A percentile compares a stretch with the other conserved stretches of the same genome.
Conservation (phyloP, 2,113 vertebrate genomes). For the Clarias batrachus region DNA sequence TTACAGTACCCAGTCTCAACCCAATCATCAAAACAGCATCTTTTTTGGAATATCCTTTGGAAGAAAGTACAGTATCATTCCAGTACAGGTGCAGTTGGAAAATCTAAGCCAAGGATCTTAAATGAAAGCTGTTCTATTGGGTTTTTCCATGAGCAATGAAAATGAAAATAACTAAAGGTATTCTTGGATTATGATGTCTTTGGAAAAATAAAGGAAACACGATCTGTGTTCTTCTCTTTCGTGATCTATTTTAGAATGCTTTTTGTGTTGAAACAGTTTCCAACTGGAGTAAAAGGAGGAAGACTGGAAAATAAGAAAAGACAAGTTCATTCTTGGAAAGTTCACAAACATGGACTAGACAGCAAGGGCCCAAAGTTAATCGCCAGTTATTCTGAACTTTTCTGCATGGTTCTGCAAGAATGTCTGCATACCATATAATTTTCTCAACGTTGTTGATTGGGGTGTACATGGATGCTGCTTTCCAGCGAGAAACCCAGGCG, state of each 20-base stretch:
- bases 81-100: neutral
- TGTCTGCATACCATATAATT: constrained; percentile 21
- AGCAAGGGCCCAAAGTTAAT: neutral
- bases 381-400: constrained; percentile 3
- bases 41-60: neutral
- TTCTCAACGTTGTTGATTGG: neutral
- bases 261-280: constrained; percentile 11
- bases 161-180: neutral
- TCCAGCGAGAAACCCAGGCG: neutral
- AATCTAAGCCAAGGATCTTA: neutral
- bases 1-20: neutral
- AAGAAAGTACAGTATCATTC: neutral
- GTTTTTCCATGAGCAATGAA: neutral
- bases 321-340: neutral
- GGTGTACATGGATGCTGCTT: neutral
- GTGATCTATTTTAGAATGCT: constrained; percentile 9
- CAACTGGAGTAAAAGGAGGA: neutral
- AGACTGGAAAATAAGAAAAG: neutral
- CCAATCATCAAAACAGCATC: neutral
- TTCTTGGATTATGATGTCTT: neutral
- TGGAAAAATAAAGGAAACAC: neutral
- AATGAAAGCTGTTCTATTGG: neutral
- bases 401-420: constrained; percentile 25
- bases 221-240: neutral
- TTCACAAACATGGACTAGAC: neutral